Conservation (phyloP, 2,888 invertebrate genomes). For the Drosophila monieri region DNA sequence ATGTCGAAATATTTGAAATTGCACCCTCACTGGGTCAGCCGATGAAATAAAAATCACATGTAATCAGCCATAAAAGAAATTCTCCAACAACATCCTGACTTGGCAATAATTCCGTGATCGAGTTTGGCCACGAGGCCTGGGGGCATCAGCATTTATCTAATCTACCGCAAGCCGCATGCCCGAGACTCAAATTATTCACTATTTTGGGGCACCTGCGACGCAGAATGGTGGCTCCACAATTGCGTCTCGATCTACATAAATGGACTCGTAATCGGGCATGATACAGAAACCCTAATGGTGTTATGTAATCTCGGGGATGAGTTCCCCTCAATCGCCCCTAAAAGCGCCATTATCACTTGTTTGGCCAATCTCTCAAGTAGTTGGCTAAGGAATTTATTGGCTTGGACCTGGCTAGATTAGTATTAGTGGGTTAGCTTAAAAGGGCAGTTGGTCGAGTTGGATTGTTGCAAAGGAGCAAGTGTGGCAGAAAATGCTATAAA, state of each 20-base stretch:
- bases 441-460: neutral
- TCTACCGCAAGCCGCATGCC: slow-evolving; percentile 13
- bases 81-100: slow-evolving; percentile 32
- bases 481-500: neutral
- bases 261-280: slow-evolving; percentile 33
- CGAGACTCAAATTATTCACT: slow-evolving; percentile 12
- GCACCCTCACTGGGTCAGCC: neutral
- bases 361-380: slow-evolving; percentile 41
- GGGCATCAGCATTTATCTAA: slow-evolving; percentile 40
- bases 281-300: slow-evolving; percentile 4
- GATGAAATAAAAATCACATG: slow-evolving; percentile 11
- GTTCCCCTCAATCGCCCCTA: neutral
- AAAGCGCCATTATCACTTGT: neutral
- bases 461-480: neutral
- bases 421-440: neutral
- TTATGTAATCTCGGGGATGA: slow-evolving; percentile 22
- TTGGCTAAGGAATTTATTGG: slow-evolving; percentile 21
- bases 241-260: slow-evolving; percentile 30
- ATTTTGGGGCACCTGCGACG: slow-evolving; percentile 35
- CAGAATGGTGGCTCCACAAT: slow-evolving; percentile 30
- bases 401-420: slow-evolving; percentile 6
- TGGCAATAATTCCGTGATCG: slow-evolving; percentile 14
- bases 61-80: slow-evolving; percentile 1
- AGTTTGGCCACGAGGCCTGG: slow-evolving; percentile 10
- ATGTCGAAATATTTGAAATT: neutral